These are phyloP conservation scores for Furcula furcula DNA, from an alignment of 2,888 invertebrate species.

Conservation along the genomic window DNA sequence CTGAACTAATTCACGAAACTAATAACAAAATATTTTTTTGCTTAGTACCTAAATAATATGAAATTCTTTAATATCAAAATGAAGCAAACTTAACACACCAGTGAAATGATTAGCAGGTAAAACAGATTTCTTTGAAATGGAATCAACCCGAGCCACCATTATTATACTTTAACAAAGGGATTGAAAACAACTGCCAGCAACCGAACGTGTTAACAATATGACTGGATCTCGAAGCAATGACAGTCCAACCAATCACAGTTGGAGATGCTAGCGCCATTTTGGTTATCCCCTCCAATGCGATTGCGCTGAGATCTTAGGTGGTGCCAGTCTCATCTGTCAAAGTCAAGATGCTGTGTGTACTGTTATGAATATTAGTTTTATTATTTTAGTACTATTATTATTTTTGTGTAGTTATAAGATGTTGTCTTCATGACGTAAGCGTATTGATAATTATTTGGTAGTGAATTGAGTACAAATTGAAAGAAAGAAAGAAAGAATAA, in stretches of 20 bases:
- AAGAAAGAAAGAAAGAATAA: too few species aligned
- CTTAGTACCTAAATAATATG: too few species aligned
- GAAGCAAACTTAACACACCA: too few species aligned
- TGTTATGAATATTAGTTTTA: background rate
- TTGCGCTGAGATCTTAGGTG: slow-evolving; percentile 24
- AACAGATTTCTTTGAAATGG: background rate
- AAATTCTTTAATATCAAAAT: too few species aligned
- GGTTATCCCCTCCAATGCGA: slow-evolving; percentile 41
- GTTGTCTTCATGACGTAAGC: too few species aligned
- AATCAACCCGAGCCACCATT: background rate
- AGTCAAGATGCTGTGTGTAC: slow-evolving; percentile 35
- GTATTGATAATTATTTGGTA: too few species aligned
- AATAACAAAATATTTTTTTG: too few species aligned
- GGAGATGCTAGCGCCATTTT: slow-evolving; percentile 51
- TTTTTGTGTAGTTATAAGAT: background rate
- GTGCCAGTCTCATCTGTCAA: slow-evolving; percentile 47
- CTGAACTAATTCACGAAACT: too few species aligned
- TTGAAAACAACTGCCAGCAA: slow-evolving; percentile 12
- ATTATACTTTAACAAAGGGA: background rate
- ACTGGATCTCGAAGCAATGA: slow-evolving; percentile 17
- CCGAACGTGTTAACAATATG: slow-evolving; percentile 21
- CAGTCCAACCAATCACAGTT: slow-evolving; percentile 38
- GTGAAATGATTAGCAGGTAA: background rate
- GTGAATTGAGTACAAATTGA: too few species aligned
- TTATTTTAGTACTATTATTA: background rate